Evolutionary conservation across 2,888 invertebrate species (phyloP), one percentile per base, ranked within the genome.

Genomic region (Ganaspis brasiliensis): DNA sequence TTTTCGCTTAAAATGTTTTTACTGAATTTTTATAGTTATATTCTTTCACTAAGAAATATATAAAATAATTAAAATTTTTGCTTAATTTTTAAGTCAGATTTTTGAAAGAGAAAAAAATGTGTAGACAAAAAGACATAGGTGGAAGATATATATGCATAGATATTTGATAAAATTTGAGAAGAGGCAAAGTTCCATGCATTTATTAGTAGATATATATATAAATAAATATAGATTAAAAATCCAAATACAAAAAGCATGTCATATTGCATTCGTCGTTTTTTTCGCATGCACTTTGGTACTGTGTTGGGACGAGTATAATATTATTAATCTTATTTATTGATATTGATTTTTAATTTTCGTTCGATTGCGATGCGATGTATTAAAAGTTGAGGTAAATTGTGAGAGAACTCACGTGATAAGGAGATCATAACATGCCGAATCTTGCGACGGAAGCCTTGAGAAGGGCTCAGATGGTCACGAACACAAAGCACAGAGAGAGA

Each of bases 401-500:
- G 90, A 90, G 89, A 86, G 85, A 87, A 90, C 90, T 90, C 90
- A 90, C 90, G 90, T 90, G 90, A 87, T 87, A 85, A 87, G 88
- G 85, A 88, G 87, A 87, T 88, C 87, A 87, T 88, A 88, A 87
- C 91, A 91, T 91, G 91, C 91, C 91, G 89, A 89, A 90, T 89
- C 89, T 86, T 89, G 40, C 63, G 63, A 63, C 88, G 87, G 86
- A 89, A 89, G 89, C 89, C 89, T 88, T 88, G 40, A 85, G 87
- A 87, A 87, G 89, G 90, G 90, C 90, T 91, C 91, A 91, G 91
- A 89, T 87, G 90, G 89, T 89, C 91, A 90, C 90, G 91, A 91
- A 90, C 90, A 91, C 89, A 91, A 92, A 92, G 91, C 91, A 92
- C 90, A 92, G 91, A 91, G 91, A 91, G 87, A 92, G 92, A 91